Evolutionary conservation across 2,113 vertebrate species (phyloP).

Genomic region (Jacana jacana): DNA sequence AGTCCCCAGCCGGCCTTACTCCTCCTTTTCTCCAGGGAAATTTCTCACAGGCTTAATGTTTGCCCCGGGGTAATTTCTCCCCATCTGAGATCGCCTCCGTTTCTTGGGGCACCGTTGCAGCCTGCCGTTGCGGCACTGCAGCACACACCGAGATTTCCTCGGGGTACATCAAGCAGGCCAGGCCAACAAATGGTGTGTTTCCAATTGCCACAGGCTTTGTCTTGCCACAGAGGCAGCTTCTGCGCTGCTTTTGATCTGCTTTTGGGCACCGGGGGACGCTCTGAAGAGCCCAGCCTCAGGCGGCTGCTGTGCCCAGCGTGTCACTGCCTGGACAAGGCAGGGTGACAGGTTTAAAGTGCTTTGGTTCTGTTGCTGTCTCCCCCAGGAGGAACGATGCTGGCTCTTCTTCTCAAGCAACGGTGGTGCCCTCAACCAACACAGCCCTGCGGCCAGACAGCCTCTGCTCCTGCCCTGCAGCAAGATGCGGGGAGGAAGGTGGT

Average conservation of each 20-base stretch:
- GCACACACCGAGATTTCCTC: neutral
- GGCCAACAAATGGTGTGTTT: neutral
- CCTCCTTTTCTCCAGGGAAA: neutral
- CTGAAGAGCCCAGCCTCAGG: neutral
- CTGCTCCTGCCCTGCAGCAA: neutral
- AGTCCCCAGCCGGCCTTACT: neutral
- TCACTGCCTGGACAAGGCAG: neutral
- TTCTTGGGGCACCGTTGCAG: neutral
- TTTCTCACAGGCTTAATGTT: neutral
- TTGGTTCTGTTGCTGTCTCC: neutral
- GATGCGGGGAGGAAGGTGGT: neutral
- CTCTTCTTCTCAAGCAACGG: neutral
- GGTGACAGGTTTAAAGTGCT: neutral
- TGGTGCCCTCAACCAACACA: rapidly evolving
- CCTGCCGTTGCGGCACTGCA: neutral
- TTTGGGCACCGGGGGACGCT: neutral
- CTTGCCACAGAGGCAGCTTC: neutral
- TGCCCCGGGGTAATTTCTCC: neutral
- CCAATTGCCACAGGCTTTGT: neutral
- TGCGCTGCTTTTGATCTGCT: neutral
- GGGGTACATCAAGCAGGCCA: neutral
- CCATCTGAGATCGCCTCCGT: neutral
- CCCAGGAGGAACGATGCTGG: neutral
- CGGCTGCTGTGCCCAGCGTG: neutral
- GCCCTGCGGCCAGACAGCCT: neutral